Evolutionary conservation across 2,797 vertebrate genomes (phyloP), one percentile per base, ranked within the genome.

Genomic region (Coilia nasus): DNA sequence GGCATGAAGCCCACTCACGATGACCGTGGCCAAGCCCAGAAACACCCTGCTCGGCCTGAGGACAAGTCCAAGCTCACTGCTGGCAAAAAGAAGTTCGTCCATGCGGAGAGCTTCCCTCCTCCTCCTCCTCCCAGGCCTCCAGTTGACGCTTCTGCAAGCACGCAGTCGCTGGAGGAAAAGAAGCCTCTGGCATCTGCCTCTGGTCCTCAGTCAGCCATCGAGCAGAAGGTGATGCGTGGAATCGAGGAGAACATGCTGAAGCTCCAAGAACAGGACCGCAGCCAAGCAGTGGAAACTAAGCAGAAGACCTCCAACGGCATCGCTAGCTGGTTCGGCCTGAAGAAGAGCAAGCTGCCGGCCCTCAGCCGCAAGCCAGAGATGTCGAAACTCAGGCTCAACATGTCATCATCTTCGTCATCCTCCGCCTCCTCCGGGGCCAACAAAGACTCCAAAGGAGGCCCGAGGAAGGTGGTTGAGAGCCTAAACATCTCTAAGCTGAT

Each of bases 161-260:
- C 14, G 12, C 88, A 90, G 41, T 57, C 85, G 2, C 35, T n/a
- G 31, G 92, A 81, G 56, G 95, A 94, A 87, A 89, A 91, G 87
- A 93, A 94, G 85, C 89, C 90, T 0, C 31, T 78, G 31, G 31
- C 35, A 0, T 2, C 75, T 11, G 92, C 54, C 1, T 89, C 94
- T 15, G 93, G 92, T 71, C 93, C 89, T 0, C 97, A 97, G 14
- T 98, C 97, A 0, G 97, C 97, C 90, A 99, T 99, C 0, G 98
- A 99, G 92, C 97, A 99, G 93, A 99, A 99, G 89, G 98, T 99
- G 88, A 99, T 99, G 98, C 98, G 98, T 86, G 98, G 98, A 88
- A 99, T 99, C 0, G 97, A 98, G 94, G 98, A 99, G 92, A 99
- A 98, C 0, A 92, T 98, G 93, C 93, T 98, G 86, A 96, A 98